Evolutionary conservation across 2,797 vertebrate genomes (phyloP).

Genomic region (Tangara arthus): DNA sequence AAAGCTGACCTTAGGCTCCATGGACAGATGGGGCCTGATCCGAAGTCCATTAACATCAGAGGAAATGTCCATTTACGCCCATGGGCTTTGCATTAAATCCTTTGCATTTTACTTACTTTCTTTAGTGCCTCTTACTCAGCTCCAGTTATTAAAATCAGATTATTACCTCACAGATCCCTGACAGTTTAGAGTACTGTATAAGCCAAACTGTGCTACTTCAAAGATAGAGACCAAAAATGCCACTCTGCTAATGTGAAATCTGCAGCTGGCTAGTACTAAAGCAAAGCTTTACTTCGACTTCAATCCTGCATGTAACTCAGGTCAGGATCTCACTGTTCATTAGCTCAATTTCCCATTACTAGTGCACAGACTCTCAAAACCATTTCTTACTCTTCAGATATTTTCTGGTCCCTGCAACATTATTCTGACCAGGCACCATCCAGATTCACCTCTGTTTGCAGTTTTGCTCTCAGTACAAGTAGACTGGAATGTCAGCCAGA

Average conservation of each 20-base stretch:
- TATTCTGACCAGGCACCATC: not conserved
- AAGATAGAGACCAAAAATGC: not conserved
- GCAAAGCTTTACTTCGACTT: not conserved
- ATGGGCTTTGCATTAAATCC: slow-evolving; percentile 22
- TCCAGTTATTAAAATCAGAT: slow-evolving; percentile 45
- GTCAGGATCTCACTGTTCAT: not conserved
- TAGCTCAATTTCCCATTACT: not conserved
- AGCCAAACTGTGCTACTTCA: not conserved
- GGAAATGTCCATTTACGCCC: not conserved
- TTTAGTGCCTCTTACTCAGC: slow-evolving; percentile 36
- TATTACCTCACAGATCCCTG: slow-evolving; percentile 22
- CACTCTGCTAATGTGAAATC: not conserved
- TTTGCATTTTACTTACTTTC: slow-evolving; percentile 46
- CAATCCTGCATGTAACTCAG: not conserved
- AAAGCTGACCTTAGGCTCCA: slow-evolving; percentile 13
- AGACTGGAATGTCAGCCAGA: slow-evolving; percentile 51
- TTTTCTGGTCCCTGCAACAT: not conserved
- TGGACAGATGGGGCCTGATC: not conserved
- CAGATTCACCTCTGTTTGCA: slow-evolving; percentile 16
- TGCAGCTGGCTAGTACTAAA: not conserved
- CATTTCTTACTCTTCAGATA: not conserved
- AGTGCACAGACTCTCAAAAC: not conserved
- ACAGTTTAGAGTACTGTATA: not conserved
- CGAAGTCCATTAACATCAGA: slow-evolving; percentile 23
- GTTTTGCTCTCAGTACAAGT: slow-evolving; percentile 1